Percentiles rank a stretch among this genome's conserved stretches.
Evolutionary conservation across 2,888 invertebrate species (phyloP).

Genomic region (Tipula confusa): DNA sequence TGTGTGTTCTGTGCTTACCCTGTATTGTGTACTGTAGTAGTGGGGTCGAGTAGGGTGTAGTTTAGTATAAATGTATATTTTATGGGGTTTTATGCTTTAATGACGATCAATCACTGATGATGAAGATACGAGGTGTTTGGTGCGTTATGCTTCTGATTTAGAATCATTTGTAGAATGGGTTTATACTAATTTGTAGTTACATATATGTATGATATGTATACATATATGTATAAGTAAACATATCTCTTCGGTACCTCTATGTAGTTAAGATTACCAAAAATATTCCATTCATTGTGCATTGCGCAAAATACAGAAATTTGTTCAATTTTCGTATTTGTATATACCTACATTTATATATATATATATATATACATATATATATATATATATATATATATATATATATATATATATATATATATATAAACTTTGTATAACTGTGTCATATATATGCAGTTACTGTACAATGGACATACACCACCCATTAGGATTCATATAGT

Average conservation of each 20-base stretch:
- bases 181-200: not conserved
- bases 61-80: not conserved
- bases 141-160: no score
- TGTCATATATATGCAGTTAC: no score
- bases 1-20: not conserved
- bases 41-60: not conserved
- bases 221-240: not conserved
- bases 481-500: no score
- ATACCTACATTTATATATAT: no score
- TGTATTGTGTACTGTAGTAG: not conserved
- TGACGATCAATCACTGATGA: not conserved
- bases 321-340: not conserved
- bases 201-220: not conserved
- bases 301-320: not conserved
- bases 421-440: no score
- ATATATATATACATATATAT: no score
- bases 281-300: not conserved
- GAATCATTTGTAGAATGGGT: not conserved
- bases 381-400: no score
- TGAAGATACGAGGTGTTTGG: not conserved
- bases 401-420: not conserved
- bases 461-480: no score
- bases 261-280: not conserved
- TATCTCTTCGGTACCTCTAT: not conserved
- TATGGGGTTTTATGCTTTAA: not conserved